These are phyloP conservation scores for Platygyra sinensis DNA, from an alignment of 64 coral and sea anemone species.

Conservation along the genomic window DNA sequence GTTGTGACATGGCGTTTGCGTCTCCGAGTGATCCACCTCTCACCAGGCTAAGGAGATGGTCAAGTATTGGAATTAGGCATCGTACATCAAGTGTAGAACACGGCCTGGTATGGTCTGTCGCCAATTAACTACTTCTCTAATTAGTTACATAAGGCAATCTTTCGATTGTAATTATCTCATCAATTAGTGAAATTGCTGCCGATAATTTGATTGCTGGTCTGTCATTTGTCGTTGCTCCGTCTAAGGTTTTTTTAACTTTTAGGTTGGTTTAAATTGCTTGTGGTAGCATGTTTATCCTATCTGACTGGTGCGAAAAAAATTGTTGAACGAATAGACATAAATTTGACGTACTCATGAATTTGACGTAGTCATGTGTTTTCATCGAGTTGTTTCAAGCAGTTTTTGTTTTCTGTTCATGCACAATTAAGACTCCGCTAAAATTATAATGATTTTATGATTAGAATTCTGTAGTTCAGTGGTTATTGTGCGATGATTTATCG, in stretches of 20 bases:
- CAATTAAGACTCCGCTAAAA: no score
- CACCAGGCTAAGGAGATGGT: neutral
- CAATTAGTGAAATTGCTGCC: neutral
- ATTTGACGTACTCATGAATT: no score
- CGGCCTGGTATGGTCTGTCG: neutral
- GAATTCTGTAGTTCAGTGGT: no score
- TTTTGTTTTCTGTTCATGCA: no score
- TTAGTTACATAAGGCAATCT: neutral
- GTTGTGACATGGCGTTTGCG: neutral
- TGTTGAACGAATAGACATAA: neutral
- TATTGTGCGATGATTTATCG: no score
- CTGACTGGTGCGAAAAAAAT: neutral
- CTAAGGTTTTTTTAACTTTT: no score
- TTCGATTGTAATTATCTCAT: neutral
- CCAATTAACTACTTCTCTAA: neutral
- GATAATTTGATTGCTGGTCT: no score
- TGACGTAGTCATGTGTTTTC: neutral
- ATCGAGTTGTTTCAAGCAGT: no score
- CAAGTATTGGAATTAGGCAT: neutral
- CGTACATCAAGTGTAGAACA: neutral
- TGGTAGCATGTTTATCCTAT: neutral
- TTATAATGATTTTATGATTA: no score
- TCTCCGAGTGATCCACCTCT: neutral
- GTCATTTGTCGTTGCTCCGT: no score
- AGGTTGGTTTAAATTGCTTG: no score